Evolutionary conservation across 2,113 vertebrate genomes (phyloP).

Genomic region (Oryzias celebensis): DNA sequence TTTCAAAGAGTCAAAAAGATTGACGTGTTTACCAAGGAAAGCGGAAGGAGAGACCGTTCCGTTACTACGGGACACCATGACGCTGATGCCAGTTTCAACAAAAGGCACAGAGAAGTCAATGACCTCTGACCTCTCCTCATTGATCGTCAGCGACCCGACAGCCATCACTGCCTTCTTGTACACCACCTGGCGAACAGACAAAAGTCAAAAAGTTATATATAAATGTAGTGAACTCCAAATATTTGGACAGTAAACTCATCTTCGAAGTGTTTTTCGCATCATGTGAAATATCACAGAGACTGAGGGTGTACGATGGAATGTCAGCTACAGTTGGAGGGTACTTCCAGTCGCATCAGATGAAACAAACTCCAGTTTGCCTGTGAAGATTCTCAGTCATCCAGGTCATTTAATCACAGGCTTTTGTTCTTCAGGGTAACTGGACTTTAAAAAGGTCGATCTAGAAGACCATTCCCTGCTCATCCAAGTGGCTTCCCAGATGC

Average conservation of each 20-base stretch:
- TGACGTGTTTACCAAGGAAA: conserved; percentile 85
- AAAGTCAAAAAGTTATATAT: conserved; percentile 8
- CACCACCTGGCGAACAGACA: conserved; percentile 82
- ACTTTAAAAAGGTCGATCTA: too few species aligned
- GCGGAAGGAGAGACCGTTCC: conserved; percentile 97
- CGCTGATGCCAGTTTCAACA: conserved; percentile 97
- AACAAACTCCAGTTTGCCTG: conserved; percentile 5
- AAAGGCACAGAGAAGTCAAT: conserved; percentile 98
- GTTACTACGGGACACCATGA: conserved; percentile 98
- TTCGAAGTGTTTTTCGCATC: conserved; percentile 17
- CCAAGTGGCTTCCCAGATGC: too few species aligned
- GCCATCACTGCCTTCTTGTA: conserved; percentile 96
- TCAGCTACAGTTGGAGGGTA: conserved; percentile 47
- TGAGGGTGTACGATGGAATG: conserved; percentile 34
- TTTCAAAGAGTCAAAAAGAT: background rate
- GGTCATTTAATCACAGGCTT: too few species aligned
- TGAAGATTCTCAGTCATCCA: background rate
- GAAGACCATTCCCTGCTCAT: too few species aligned
- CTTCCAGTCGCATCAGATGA: conserved; percentile 32
- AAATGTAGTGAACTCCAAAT: conserved; percentile 26
- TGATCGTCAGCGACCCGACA: conserved; percentile 94
- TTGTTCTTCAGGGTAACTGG: too few species aligned
- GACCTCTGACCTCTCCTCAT: conserved; percentile 93
- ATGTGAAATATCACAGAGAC: conserved; percentile 44
- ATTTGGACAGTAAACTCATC: conserved; percentile 30